phyloP scores from a whole-genome alignment of 2,797 vertebrate genomes.

The Alectoris magna region DNA sequence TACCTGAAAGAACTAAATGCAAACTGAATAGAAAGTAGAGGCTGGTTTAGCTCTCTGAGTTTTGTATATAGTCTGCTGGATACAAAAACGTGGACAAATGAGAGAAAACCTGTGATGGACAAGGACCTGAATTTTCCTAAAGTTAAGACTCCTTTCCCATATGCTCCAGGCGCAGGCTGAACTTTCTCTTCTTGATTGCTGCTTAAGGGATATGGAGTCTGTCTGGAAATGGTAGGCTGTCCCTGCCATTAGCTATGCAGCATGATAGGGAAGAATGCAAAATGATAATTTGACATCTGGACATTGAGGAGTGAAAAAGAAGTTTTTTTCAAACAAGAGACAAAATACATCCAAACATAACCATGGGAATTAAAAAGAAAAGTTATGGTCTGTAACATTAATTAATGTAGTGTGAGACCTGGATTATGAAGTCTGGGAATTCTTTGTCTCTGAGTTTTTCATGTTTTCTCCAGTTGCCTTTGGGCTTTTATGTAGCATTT shows the following conservation, averaged over 20 bases:
- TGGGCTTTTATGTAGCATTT: background rate
- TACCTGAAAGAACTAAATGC: background rate
- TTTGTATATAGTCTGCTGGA: background rate
- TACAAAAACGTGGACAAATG: background rate
- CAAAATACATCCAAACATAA: background rate
- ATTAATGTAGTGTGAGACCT: background rate
- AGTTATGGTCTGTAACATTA: background rate
- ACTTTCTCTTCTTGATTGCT: background rate
- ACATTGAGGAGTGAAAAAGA: background rate
- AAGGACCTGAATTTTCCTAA: background rate
- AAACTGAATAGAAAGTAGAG: background rate
- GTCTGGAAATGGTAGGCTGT: background rate
- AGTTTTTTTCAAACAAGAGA: background rate
- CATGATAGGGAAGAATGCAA: no score
- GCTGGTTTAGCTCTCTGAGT: background rate
- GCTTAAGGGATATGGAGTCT: background rate
- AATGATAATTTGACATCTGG: background rate
- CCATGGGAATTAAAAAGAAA: no score
- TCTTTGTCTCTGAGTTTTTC: background rate
- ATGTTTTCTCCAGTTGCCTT: background rate
- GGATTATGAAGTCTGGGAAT: background rate
- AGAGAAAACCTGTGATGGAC: background rate
- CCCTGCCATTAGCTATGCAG: background rate
- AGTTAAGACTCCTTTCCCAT: background rate
- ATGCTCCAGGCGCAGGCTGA: no score